Evolutionary conservation across 1,140 invertebrate genomes (phyloP), one percentile per base, ranked within the genome.

Genomic region (Oscheius sp.): DNA sequence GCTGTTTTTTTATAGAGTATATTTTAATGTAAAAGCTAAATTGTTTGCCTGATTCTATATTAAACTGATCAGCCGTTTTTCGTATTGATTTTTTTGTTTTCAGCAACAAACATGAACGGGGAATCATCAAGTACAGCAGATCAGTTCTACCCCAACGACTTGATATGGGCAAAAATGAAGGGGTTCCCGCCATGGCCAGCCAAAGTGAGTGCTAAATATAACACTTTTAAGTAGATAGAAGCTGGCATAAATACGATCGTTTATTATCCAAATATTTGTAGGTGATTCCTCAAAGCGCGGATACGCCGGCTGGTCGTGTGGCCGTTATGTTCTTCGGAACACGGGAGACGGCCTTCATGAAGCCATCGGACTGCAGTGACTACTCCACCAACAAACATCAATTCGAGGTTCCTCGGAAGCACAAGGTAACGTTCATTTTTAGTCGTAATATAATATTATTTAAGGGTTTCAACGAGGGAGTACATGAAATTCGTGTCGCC

Each of bases 151-250:
- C 49, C 72, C 2, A 28, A 52, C 36, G 70, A 75, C 35, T 64
- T 74, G 32, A 73, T 76, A 26, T 76, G 75, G 75, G 75, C 75
- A 34, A 68, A 68, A 32, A 76, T 76, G 75, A 68, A 73, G n/a
- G 75, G 75, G 28, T 73, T 74, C 20, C 75, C 75, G 3, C 75
- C 71, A 4, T 76, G 75, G 75, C 75, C 75, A 23, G 75, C 75
- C 18, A 73, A 76, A 55, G 74, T 76, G 15, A 13, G 32, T 67
- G n/a, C n/a, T n/a, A 3, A 20, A 13, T 59, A n/a, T 32, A 1
- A 18, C 28, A 26, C 18, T 63, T 45, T 65, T 31, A n/a, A n/a
- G n/a, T n/a, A n/a, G n/a, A n/a, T n/a, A n/a, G n/a, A n/a, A n/a
- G n/a, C 38, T 42, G 69, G 42, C 36, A 55, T 71, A 34, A 18